Base-by-base conservation (phyloP, 1,140 invertebrate genomes). In the Ectropis grisescens region DNA sequence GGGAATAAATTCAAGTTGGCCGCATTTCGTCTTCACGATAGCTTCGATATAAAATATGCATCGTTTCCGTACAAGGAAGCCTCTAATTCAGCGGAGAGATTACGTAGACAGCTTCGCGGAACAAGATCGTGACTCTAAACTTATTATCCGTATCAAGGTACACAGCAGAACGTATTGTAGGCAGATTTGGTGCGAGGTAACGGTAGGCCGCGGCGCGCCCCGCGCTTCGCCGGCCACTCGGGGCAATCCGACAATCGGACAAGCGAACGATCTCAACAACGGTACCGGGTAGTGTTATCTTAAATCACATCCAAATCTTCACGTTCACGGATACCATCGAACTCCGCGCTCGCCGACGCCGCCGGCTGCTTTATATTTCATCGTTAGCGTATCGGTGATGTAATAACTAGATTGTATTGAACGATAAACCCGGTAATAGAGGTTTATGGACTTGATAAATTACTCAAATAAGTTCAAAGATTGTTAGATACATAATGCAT, bases 181-280 rank as follows among this genome's bases (percentile, higher is more conserved):
- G 68, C 68, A 75, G 74, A 74, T 80, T 80, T 67, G 71, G 74
- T 57, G 71, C 57, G 69, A 71, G 58, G 47, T 80, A 75, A 58
- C 55, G 55, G 51, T 58, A 38, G 41, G 41, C 29, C 15, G 26
- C 19, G 19, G 16, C 16, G 29, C 29, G 32, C 25, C 11, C 16
- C 19, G 12, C 2, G 10, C 12, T 26, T 29, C 33, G 19, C 30
- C 5, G 25, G 37, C 26, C 25, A 41, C 45, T 56, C 38, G 33
- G 42, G 49, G 46, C 51, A 50, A 53, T 51, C 49, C 51, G 57
- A 58, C 54, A 52, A 51, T 57, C 49, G 55, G 47, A 45, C 44
- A 35, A 51, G 49, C 47, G 32, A 68, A 57, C 55, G 51, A 65
- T 67, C 48, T 59, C 23, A 26, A 33, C 55, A 79, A 75, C 68